Conservation (phyloP, 2,113 vertebrate species). For the Prunella fulvescens region DNA sequence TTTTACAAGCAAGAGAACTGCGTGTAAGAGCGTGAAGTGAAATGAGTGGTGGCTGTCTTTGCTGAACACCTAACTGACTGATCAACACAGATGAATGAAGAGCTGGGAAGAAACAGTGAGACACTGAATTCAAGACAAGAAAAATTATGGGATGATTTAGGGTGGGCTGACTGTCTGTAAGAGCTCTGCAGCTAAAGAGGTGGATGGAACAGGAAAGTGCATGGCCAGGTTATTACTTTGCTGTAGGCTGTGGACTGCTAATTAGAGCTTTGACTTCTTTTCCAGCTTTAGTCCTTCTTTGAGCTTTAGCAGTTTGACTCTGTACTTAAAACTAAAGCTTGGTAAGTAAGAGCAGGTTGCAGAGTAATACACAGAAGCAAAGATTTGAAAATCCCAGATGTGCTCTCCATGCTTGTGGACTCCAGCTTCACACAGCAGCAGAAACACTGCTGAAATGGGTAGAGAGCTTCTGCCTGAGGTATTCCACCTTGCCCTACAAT, state of each 20-base stretch:
- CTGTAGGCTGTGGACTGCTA: not conserved
- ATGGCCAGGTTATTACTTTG: not conserved
- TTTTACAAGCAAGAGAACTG: not conserved
- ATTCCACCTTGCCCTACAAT: not conserved
- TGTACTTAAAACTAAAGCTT: not conserved
- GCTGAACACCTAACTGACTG: not conserved
- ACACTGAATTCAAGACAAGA: not conserved
- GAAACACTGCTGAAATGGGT: not conserved
- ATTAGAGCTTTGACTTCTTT: not conserved
- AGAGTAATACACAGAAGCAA: not conserved
- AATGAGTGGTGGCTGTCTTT: not conserved
- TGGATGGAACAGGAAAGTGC: not conserved
- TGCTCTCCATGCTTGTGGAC: not conserved
- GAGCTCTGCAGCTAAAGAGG: not conserved
- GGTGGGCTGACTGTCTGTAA: not conserved
- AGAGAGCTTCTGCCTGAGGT: not conserved
- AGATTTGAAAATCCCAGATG: not conserved
- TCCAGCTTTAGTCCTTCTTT: not conserved
- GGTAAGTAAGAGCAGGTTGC: not conserved
- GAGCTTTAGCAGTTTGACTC: not conserved
- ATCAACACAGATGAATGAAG: not conserved
- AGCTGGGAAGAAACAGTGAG: not conserved
- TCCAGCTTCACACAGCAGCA: not conserved
- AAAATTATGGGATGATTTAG: not conserved
- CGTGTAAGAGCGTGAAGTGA: fast-evolving